Conservation (phyloP, 2,113 vertebrate genomes). For the Pycnonotus jocosus region DNA sequence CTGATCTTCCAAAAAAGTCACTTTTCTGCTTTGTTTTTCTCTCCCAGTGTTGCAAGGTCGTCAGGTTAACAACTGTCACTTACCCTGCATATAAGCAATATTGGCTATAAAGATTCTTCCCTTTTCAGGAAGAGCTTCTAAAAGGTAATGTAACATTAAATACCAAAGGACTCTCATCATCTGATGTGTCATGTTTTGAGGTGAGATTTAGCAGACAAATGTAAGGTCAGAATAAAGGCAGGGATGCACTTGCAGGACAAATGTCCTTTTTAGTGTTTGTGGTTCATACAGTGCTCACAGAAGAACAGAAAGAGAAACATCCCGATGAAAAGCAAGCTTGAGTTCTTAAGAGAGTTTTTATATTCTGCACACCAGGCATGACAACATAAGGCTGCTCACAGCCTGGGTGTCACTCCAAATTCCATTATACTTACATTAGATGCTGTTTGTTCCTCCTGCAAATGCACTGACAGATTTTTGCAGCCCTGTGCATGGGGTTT, state of each 20-base stretch:
- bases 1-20: not conserved
- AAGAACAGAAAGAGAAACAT: constrained; percentile 14
- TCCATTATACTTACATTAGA: constrained; percentile 68
- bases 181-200: not conserved
- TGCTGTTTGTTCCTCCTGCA: constrained; percentile 63
- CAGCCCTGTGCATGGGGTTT: not conserved
- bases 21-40: not conserved
- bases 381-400: constrained; percentile 65
- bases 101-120: not conserved
- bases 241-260: not conserved
- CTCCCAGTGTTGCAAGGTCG: not conserved
- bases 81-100: not conserved
- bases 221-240: not conserved
- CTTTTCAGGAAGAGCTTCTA: not conserved
- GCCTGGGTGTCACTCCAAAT: constrained; percentile 64
- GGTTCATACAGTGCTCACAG: not conserved
- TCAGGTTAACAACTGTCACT: not conserved
- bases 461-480: constrained; percentile 63
- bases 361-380: constrained; percentile 57
- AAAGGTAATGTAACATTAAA: not conserved
- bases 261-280: not conserved
- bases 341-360: constrained; percentile 46
- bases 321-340: constrained; percentile 26
- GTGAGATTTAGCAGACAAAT: not conserved
- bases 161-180: not conserved